phyloP scores from a whole-genome alignment of 2,797 vertebrate genomes.

The Cryptoblepharus egeriae region DNA sequence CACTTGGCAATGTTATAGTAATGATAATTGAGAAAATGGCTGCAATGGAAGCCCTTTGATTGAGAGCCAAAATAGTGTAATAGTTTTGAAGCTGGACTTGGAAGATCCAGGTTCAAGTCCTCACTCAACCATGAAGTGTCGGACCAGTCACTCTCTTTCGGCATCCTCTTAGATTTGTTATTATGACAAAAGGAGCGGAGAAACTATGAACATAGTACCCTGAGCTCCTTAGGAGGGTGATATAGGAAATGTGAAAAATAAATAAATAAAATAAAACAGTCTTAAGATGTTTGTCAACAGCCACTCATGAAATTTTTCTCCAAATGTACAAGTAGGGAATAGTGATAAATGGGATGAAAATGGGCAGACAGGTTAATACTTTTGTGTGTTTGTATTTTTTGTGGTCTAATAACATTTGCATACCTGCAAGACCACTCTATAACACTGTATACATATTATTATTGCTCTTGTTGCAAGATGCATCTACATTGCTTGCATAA shows the following conservation, averaged over 20 bases:
- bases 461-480: constrained; percentile 7
- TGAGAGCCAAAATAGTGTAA: no score
- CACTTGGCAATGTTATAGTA: background rate
- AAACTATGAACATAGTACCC: no score
- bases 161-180: no score
- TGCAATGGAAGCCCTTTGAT: background rate
- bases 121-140: no score
- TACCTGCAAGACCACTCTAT: background rate
- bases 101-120: no score
- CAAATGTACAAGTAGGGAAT: background rate
- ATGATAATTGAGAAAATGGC: background rate
- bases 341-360: background rate
- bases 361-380: background rate
- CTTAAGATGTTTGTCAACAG: background rate
- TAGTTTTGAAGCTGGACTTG: no score
- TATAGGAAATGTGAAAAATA: no score
- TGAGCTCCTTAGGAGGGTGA: no score
- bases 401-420: background rate
- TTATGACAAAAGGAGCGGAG: no score
- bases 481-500: constrained; percentile 20
- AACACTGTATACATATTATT: constrained; percentile 1
- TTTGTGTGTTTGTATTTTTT: background rate
- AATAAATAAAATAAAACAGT: no score
- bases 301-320: background rate
- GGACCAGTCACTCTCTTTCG: no score